A percentile compares a stretch with the other conserved stretches of the same genome.
phyloP scores from a whole-genome alignment of 92 coral and sea anemone genomes.

The Nematostella vectensis region DNA sequence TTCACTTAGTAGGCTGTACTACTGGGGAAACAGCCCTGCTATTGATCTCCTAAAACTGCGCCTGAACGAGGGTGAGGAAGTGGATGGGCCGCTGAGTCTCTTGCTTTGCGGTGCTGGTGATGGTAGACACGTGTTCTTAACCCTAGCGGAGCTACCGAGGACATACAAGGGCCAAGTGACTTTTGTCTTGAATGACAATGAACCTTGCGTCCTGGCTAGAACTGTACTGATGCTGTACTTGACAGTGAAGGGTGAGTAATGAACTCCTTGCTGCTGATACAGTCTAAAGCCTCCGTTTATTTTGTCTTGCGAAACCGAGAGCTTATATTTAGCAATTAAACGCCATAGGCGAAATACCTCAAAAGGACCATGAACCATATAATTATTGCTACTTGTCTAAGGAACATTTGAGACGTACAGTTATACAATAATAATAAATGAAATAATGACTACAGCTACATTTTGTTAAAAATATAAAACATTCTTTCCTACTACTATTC shows the following conservation, averaged over 20 bases:
- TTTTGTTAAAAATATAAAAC: too few relatives aligned
- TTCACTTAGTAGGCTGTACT: constrained; percentile 12
- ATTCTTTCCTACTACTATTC: too few relatives aligned
- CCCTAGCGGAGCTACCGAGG: constrained; percentile 33
- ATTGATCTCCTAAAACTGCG: constrained; percentile 58
- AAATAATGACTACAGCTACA: too few relatives aligned
- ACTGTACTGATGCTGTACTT: constrained; percentile 54
- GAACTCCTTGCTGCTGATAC: too few relatives aligned
- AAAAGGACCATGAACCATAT: too few relatives aligned
- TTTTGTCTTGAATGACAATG: constrained; percentile 56
- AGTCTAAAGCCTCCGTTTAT: neutral
- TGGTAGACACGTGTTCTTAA: constrained; percentile 48
- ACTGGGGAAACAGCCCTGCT: constrained; percentile 77
- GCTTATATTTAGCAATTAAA: too few relatives aligned
- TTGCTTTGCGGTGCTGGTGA: constrained; percentile 78
- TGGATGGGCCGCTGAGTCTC: constrained; percentile 29
- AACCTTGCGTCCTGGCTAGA: constrained; percentile 59
- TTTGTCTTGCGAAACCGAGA: neutral
- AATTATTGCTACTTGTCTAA: too few relatives aligned
- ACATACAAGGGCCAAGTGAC: constrained; percentile 28
- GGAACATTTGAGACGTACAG: too few relatives aligned
- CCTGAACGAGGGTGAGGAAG: constrained; percentile 59
- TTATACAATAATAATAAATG: too few relatives aligned
- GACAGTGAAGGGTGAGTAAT: constrained; percentile 42
- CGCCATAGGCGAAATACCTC: too few relatives aligned